Conservation (phyloP, 2,113 vertebrate species). For the Trematomus loennbergii region DNA sequence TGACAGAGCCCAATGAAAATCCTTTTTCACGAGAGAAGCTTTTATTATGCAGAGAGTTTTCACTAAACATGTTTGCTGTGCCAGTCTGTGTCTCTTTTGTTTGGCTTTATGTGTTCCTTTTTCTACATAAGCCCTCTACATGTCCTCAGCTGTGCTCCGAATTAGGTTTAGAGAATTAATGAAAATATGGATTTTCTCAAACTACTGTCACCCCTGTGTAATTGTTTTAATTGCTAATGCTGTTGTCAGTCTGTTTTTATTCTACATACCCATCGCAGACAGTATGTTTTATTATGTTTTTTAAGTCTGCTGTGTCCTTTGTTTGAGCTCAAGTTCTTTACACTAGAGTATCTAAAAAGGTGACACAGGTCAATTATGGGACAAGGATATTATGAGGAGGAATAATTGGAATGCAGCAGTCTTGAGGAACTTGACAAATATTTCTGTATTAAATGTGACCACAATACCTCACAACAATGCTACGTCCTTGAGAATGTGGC, state of each 20-base stretch:
- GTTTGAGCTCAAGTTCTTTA: not conserved
- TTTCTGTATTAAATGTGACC: not conserved
- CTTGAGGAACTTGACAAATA: not conserved
- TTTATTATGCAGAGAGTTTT: not conserved
- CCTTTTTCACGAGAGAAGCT: not conserved
- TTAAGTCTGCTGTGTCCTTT: not conserved
- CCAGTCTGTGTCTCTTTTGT: not conserved
- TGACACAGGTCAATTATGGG: not conserved
- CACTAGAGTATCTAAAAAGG: not conserved
- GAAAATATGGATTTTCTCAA: not conserved
- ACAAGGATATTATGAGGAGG: not conserved
- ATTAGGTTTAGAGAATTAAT: constrained; percentile 5
- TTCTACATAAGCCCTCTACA: not conserved
- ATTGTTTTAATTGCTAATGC: constrained; percentile 11
- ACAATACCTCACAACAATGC: not conserved
- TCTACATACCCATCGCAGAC: not conserved
- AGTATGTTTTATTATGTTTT: not conserved
- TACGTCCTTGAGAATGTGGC: not conserved
- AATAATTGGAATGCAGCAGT: not conserved
- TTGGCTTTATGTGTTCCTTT: not conserved
- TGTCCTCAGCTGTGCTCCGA: not conserved
- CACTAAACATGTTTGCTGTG: not conserved
- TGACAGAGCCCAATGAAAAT: not conserved
- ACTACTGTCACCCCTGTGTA: constrained; percentile 14
- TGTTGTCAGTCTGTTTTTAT: constrained; percentile 7